These are phyloP conservation scores for Oscheius sp. DNA, from an alignment of 2,888 invertebrate genomes.

Conservation along the genomic window DNA sequence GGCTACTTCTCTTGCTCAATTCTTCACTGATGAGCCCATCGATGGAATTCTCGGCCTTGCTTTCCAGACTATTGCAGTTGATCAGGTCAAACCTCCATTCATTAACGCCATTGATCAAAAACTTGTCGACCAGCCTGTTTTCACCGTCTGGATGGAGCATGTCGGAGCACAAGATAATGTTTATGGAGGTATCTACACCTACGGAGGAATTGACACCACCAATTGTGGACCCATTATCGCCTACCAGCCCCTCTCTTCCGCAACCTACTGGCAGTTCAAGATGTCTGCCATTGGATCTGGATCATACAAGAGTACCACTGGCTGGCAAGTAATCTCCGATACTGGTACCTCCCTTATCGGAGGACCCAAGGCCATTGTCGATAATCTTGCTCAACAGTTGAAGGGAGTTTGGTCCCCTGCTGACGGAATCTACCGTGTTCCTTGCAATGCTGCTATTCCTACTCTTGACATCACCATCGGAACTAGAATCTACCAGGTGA, in stretches of 20 bases:
- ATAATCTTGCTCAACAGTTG: constrained; percentile 38
- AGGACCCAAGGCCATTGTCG: constrained; percentile 44
- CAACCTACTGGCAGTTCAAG: constrained; percentile 61
- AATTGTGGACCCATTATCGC: constrained; percentile 56
- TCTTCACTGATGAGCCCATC: constrained; percentile 72
- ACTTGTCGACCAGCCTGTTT: constrained; percentile 56
- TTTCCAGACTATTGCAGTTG: constrained; percentile 55
- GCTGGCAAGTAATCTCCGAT: constrained; percentile 58
- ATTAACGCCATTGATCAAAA: constrained; percentile 52
- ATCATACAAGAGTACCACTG: constrained; percentile 40
- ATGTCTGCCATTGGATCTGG: constrained; percentile 45
- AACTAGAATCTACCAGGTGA: constrained; percentile 36
- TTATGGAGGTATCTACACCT: constrained; percentile 54
- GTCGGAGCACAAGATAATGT: constrained; percentile 50
- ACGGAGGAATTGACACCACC: constrained; percentile 52
- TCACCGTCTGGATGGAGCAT: constrained; percentile 59
- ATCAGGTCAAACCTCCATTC: constrained; percentile 53
- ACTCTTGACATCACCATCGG: constrained; percentile 53
- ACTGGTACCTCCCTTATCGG: constrained; percentile 56
- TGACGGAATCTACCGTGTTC: constrained; percentile 44
- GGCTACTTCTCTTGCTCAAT: constrained; percentile 73
- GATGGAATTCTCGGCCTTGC: constrained; percentile 56
- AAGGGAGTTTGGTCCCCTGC: constrained; percentile 48
- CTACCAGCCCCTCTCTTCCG: constrained; percentile 53
- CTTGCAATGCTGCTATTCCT: constrained; percentile 42